These are phyloP conservation scores for Ormyrus thymus DNA, from an alignment of 2,888 invertebrate species.

Conservation along the genomic window DNA sequence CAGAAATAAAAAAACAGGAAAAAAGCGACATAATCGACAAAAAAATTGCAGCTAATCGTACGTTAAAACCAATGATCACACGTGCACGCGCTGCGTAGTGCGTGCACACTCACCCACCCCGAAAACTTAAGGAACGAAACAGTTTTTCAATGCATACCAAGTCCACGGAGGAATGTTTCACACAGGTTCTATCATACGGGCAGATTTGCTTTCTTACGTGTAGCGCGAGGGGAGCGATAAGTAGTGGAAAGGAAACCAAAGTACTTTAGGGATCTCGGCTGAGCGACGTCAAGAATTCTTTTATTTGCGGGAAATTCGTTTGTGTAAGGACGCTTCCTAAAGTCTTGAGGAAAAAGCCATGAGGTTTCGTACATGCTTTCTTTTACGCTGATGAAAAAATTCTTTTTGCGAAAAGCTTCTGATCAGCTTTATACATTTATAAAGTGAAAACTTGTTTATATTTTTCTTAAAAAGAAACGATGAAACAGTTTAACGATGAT, in stretches of 20 bases:
- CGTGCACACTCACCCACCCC: too few species aligned
- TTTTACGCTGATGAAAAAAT: constrained; percentile 47
- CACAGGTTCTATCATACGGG: constrained; percentile 13
- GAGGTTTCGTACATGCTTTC: constrained; percentile 41
- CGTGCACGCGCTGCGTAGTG: background rate
- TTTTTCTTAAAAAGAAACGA: constrained; percentile 56
- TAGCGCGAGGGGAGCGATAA: constrained; percentile 25
- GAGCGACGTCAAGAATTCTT: constrained; percentile 45
- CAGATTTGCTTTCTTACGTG: constrained; percentile 44
- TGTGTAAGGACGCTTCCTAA: background rate
- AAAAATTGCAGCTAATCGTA: constrained; percentile 64
- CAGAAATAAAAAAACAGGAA: constrained; percentile 47
- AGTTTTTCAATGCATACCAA: too few species aligned
- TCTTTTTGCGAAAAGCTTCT: constrained; percentile 52
- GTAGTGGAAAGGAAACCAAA: constrained; percentile 47
- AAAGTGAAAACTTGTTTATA: constrained; percentile 57
- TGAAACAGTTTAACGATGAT: constrained; percentile 50
- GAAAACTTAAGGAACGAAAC: too few species aligned
- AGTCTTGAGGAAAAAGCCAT: constrained; percentile 25
- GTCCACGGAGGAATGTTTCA: background rate
- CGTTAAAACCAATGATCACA: constrained; percentile 57
- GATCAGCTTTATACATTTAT: constrained; percentile 55
- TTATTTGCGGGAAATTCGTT: constrained; percentile 32
- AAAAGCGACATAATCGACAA: constrained; percentile 56
- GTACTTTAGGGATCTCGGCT: constrained; percentile 48